Base-by-base conservation (phyloP, 2,797 vertebrate species). In the Merluccius polli region DNA sequence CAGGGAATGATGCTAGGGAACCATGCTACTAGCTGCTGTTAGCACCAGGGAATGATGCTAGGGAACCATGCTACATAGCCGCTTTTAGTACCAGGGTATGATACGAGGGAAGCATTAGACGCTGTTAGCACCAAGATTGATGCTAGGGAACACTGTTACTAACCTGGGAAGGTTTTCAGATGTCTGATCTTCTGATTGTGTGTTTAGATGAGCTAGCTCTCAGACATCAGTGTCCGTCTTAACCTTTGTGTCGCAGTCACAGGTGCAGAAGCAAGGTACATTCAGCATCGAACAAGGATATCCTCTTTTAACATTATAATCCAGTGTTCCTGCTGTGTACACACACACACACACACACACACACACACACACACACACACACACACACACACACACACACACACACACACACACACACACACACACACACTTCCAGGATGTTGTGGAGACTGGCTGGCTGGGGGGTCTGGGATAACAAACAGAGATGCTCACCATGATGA, bases 371-470 rank as follows among this genome's bases (percentile, higher is more conserved):
- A 24, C 52, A 59, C 52, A 24, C 52, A 24, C 52, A 24, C 71
- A 32, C 72, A 36, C 18, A 63, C n/a, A 32, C 70, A 48, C 69
- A 21, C 9, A 44, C 73, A 24, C 52, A 59, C 52, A 24, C 52
- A 59, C n/a, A 24, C 52, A 21, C 44, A 52, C 44, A 52, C 44
- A 52, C 44, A 18, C 44, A 52, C 44, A 21, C 44, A 21, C 44
- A 52, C 44, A 59, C 52, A 69, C 71, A 52, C 63, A 73, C 29
- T 2, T 77, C 72, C 81, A 89, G 90, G 88, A 93, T 88, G 83
- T 80, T 75, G 16, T 68, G 76, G 73, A 83, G 87, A 79, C 83
- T 76, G 80, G 44, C 79, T 83, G 80, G 84, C 69, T 36, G 76
- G 77, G 74, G 83, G 80, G 87, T 82, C 68, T 65, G 70, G 3